A percentile compares a stretch with the other conserved stretches of the same genome.
Conservation (phyloP, 2,797 vertebrate species). For the Macroramphosus scolopax region DNA sequence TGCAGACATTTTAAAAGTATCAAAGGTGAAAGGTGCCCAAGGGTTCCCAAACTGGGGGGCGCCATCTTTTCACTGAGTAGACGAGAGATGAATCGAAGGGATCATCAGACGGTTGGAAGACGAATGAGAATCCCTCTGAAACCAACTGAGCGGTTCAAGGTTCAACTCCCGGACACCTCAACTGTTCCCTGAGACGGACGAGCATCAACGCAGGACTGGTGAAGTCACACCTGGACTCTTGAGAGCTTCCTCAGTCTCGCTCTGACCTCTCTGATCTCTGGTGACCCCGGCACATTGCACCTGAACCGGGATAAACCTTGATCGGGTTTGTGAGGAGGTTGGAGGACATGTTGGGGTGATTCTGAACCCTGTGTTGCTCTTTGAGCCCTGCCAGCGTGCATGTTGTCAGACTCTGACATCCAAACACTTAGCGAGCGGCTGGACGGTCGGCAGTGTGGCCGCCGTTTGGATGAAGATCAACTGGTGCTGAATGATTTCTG, state of each 20-base stretch:
- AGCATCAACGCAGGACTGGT: constrained; percentile 31
- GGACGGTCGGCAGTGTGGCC: constrained; percentile 39
- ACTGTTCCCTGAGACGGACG: constrained; percentile 21
- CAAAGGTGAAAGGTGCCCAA: too few species aligned
- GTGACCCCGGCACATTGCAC: constrained; percentile 66
- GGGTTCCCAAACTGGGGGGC: too few species aligned
- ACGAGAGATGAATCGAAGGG: too few species aligned
- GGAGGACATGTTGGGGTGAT: constrained; percentile 60
- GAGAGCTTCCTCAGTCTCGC: constrained; percentile 56
- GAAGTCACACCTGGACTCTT: constrained; percentile 57
- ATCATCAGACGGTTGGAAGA: too few species aligned
- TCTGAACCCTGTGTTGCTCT: constrained; percentile 71
- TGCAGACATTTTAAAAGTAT: too few species aligned
- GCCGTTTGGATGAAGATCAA: constrained; percentile 59
- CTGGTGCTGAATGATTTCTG: constrained; percentile 60
- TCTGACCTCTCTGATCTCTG: constrained; percentile 50
- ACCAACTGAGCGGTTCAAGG: too few species aligned
- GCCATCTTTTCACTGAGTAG: too few species aligned
- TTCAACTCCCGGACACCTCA: too few species aligned
- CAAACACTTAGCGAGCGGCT: constrained; percentile 48
- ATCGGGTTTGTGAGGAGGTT: constrained; percentile 67
- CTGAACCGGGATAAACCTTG: constrained; percentile 74
- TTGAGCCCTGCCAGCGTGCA: constrained; percentile 63
- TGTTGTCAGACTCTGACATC: constrained; percentile 64
- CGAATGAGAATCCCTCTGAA: too few species aligned